Base-by-base conservation (phyloP, 2,797 vertebrate genomes). In the Pogoniulus pusillus region DNA sequence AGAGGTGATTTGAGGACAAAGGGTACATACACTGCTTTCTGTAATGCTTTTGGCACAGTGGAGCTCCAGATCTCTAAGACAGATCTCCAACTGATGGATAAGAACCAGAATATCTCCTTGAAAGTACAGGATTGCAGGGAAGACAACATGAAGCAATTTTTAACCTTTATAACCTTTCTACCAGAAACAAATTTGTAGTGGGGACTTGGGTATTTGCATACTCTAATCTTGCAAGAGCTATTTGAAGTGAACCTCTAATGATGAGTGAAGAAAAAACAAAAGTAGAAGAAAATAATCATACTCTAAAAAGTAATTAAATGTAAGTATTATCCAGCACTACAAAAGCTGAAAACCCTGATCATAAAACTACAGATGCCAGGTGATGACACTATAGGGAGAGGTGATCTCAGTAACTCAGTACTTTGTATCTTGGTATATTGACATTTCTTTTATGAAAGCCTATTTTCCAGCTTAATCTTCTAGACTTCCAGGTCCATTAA, bases 281-380 rank as follows among this genome's bases (percentile, higher is more conserved):
- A n/a, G 4, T 2, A 68, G 29, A 83, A 32, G 22, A 74, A 90
- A 93, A 79, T 23, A 22, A 49, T 23, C 23, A 49, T 49, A 24
- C 22, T 13, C 47, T 49, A 24, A 49, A 24, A 49, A 13, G 12
- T 24, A 14, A 39, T 39, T 39, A 16, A 6, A 51, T 66, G 86
- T 68, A 55, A 71, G 74, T 43, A 68, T 20, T 49, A 72, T 27
- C 6, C 37, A 43, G 16, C 41, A 30, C 32, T 32, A 59, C 11
- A 87, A 72, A 77, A 69, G 17, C 76, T 83, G 82, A 87, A 90
- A 65, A 72, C 82, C 47, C 58, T 30, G 53, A 72, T 63, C 29
- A 47, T 49, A 55, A 87, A 91, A 87, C 59, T 41, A 81, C 27
- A 90, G 70, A 66, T 77, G 66, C 66, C 93, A 93, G 91, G 93